Conservation (phyloP, 2,113 vertebrate species). For the Salvator merianae region DNA sequence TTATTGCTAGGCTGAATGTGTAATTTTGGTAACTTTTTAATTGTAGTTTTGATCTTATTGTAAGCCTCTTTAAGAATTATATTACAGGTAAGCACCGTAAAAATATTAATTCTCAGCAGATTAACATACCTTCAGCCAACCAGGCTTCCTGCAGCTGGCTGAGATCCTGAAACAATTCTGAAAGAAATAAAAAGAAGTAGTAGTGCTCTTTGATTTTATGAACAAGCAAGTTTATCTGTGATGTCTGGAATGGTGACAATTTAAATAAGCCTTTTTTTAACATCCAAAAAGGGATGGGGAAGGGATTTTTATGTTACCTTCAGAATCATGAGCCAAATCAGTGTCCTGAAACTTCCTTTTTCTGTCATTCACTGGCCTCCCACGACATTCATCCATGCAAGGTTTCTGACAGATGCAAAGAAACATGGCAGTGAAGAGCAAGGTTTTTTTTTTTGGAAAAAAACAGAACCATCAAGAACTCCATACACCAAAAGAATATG, state of each 20-base stretch:
- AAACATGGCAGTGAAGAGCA: neutral
- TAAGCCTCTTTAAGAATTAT: no score
- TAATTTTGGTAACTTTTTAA: no score
- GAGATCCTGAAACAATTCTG: constrained; percentile 98
- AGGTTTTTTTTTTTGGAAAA: neutral
- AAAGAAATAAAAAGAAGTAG: constrained; percentile 56
- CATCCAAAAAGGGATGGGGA: neutral
- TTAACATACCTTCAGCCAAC: constrained; percentile 90
- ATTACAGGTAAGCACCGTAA: neutral
- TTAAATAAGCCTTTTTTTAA: neutral
- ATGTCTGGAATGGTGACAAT: neutral
- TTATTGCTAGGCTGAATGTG: no score
- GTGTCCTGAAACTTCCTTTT: constrained; percentile 95
- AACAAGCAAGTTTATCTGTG: neutral
- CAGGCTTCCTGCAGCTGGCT: constrained; percentile 97
- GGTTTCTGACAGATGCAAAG: constrained; percentile 69
- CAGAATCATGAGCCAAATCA: constrained; percentile 93
- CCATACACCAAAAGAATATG: neutral
- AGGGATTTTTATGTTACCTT: constrained; percentile 78
- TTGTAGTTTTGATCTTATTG: no score
- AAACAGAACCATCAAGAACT: neutral
- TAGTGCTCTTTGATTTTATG: neutral
- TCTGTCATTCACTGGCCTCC: constrained; percentile 79
- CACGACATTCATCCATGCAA: constrained; percentile 80
- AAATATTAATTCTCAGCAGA: constrained; percentile 59